Conservation (phyloP, 1,140 invertebrate genomes). For the Oscheius sp. region DNA sequence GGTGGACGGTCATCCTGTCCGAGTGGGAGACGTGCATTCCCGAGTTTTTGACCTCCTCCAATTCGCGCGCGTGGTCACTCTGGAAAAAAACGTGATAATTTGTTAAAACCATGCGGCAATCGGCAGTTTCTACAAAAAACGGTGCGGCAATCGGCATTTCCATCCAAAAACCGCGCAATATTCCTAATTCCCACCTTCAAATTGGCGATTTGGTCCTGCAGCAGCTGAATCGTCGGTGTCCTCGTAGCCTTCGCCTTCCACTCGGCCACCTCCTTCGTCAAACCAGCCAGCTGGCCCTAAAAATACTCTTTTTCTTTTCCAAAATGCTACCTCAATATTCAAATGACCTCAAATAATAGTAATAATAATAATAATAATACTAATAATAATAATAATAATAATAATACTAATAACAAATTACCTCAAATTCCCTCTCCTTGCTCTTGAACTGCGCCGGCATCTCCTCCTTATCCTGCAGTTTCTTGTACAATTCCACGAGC, state of each 20-base stretch:
- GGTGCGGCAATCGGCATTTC: too few species aligned
- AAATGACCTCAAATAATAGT: too few species aligned
- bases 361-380: too few species aligned
- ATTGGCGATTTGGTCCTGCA: slow-evolving; percentile 37
- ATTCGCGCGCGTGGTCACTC: slow-evolving; percentile 21
- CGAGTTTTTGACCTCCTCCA: slow-evolving; percentile 15
- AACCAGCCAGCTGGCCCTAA: background rate
- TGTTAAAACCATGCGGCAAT: background rate
- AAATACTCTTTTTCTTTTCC: background rate
- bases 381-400: too few species aligned
- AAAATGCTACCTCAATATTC: too few species aligned
- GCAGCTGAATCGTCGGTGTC: slow-evolving; percentile 30
- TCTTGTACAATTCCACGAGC: slow-evolving; percentile 39
- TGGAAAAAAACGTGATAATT: slow-evolving; percentile 9
- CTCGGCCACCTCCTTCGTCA: slow-evolving; percentile 32
- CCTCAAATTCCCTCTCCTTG: slow-evolving; percentile 23
- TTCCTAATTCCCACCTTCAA: slow-evolving; percentile 34
- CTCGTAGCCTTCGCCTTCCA: slow-evolving; percentile 36
- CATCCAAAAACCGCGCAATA: too few species aligned
- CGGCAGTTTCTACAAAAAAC: background rate
- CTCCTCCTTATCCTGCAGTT: slow-evolving; percentile 38
- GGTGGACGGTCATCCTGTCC: background rate
- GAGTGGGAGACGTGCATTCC: background rate
- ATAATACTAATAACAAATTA: slow-evolving; percentile 2
- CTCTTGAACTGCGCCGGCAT: slow-evolving; percentile 18